Conservation (phyloP, 2,797 vertebrate genomes). For the Cynopterus sphinx region DNA sequence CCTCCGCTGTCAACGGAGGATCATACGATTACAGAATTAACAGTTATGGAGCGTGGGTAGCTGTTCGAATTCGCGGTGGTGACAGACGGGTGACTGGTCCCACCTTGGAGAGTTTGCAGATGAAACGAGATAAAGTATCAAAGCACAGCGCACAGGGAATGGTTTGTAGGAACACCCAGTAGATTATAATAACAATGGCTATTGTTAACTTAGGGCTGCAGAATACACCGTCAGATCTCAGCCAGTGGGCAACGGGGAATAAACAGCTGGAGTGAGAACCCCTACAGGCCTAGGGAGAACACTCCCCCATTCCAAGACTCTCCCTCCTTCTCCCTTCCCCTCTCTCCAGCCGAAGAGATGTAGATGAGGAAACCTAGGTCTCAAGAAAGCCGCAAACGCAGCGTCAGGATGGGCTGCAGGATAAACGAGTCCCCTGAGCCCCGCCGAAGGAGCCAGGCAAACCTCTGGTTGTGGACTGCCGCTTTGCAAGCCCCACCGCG, state of each 20-base stretch:
- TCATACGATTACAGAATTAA: too few species aligned
- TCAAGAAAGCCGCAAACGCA: not conserved
- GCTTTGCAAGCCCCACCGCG: not conserved
- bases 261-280: not conserved
- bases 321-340: not conserved
- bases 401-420: not conserved
- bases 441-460: not conserved
- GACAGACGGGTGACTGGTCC: not conserved
- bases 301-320: not conserved
- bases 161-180: not conserved
- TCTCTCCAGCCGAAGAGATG: not conserved
- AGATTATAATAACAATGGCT: not conserved
- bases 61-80: not conserved
- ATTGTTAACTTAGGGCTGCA: not conserved
- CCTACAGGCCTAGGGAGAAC: not conserved
- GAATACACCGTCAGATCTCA: not conserved
- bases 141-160: not conserved
- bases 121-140: not conserved
- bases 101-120: not conserved
- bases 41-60: rapidly evolving
- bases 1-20: not conserved
- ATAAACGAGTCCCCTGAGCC: not conserved
- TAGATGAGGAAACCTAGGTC: not conserved
- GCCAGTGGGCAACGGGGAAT: not conserved
- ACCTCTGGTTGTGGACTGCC: not conserved